Percentiles rank a stretch among this genome's conserved stretches.
phyloP scores from a whole-genome alignment of 2,797 vertebrate species.

The Tragelaphus oryx region DNA sequence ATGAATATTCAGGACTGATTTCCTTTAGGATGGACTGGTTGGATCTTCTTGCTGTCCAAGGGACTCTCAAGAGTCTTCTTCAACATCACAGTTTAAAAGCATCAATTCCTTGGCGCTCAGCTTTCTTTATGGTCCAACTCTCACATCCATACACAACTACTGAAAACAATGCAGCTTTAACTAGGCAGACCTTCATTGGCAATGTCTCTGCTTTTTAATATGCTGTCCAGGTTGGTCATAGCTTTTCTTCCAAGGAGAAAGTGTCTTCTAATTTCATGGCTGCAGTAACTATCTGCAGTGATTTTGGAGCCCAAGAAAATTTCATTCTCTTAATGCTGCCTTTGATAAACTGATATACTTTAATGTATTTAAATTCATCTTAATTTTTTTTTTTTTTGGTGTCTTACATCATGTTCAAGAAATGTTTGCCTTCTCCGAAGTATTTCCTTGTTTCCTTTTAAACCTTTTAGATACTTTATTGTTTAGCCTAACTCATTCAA shows the following conservation, averaged over 20 bases:
- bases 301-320: neutral
- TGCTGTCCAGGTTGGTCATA: neutral
- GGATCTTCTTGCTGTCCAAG: neutral
- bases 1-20: neutral
- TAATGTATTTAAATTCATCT: neutral
- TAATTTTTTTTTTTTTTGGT: neutral
- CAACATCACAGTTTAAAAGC: neutral
- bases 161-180: neutral
- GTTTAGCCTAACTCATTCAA: neutral
- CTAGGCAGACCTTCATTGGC: neutral
- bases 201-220: neutral
- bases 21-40: neutral
- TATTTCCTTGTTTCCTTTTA: neutral
- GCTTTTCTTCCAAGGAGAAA: neutral
- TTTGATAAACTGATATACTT: neutral
- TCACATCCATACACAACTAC: neutral
- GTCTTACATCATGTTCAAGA: neutral
- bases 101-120: neutral
- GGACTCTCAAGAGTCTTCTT: neutral
- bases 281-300: neutral
- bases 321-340: neutral
- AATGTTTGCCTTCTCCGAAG: neutral
- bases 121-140: neutral
- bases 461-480: neutral
- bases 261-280: neutral